These are phyloP conservation scores for Lepus townsendii DNA, from an alignment of 2,797 vertebrate genomes.

Conservation along the genomic window DNA sequence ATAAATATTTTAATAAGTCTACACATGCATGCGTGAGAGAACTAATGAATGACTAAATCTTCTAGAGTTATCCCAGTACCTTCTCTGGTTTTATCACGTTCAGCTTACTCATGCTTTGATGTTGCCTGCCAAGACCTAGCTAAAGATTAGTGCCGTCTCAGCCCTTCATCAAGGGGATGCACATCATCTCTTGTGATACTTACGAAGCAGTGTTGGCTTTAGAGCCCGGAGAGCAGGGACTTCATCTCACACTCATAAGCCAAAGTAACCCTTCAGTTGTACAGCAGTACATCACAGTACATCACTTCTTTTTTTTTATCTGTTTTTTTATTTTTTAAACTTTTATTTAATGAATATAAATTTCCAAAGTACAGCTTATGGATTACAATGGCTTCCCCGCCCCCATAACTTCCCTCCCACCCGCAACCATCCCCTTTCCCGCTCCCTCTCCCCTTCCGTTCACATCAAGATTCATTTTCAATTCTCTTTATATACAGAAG, in stretches of 20 bases:
- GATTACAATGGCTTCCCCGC: too few species aligned
- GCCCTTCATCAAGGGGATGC: background rate
- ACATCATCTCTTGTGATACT: background rate
- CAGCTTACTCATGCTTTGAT: background rate
- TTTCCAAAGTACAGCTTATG: too few species aligned
- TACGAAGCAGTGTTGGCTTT: background rate
- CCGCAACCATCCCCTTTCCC: too few species aligned
- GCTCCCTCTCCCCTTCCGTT: too few species aligned
- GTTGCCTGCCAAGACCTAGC: background rate
- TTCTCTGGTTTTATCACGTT: background rate
- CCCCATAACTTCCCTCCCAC: too few species aligned
- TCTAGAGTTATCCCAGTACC: background rate
- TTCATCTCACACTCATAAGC: background rate
- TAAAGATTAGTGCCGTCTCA: background rate
- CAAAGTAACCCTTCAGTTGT: background rate
- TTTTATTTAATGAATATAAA: too few species aligned
- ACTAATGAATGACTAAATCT: background rate
- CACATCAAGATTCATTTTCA: too few species aligned
- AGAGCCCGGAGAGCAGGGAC: background rate
- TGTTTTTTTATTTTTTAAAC: too few species aligned
- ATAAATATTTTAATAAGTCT: conserved; percentile 16
- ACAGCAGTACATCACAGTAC: background rate
- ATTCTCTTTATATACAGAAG: too few species aligned
- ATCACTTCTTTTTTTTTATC: too few species aligned
- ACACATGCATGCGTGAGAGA: background rate